Conservation (phyloP, 2,888 invertebrate species). For the Rugalucina vietnamica region DNA sequence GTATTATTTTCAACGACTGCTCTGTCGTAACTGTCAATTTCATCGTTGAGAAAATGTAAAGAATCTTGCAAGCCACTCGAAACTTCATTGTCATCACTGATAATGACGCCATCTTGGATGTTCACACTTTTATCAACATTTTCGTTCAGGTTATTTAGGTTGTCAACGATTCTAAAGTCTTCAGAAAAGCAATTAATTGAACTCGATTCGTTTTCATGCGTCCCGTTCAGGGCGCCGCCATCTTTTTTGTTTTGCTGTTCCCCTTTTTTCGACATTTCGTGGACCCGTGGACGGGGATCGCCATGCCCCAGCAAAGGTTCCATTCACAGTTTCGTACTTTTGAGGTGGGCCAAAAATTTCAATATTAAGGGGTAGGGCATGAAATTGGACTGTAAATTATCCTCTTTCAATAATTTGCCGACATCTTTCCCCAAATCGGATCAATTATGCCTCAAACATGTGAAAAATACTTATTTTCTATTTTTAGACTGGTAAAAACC, state of each 20-base stretch:
- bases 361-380: too few species aligned
- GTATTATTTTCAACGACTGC: slow-evolving; percentile 72
- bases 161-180: slow-evolving; percentile 47
- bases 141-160: slow-evolving; percentile 43
- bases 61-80: slow-evolving; percentile 54
- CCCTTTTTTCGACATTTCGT: slow-evolving; percentile 83
- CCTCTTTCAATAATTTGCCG: too few species aligned
- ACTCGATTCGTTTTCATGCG: slow-evolving; percentile 71
- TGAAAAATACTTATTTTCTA: too few species aligned
- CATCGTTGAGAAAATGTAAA: slow-evolving; percentile 65
- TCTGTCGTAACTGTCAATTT: slow-evolving; percentile 72
- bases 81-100: slow-evolving; percentile 57
- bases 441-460: too few species aligned
- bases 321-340: too few species aligned
- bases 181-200: slow-evolving; percentile 52
- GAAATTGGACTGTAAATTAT: too few species aligned
- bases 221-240: slow-evolving; percentile 82
- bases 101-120: slow-evolving; percentile 77
- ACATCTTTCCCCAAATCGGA: too few species aligned
- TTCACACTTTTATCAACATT: slow-evolving; percentile 35
- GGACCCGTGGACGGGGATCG: slow-evolving; percentile 80
- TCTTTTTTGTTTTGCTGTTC: slow-evolving; percentile 80
- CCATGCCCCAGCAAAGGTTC: slow-evolving; percentile 67
- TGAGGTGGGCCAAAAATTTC: too few species aligned
- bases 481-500: too few species aligned